phyloP scores from a whole-genome alignment of 2,797 vertebrate species.

The Masticophis lateralis region DNA sequence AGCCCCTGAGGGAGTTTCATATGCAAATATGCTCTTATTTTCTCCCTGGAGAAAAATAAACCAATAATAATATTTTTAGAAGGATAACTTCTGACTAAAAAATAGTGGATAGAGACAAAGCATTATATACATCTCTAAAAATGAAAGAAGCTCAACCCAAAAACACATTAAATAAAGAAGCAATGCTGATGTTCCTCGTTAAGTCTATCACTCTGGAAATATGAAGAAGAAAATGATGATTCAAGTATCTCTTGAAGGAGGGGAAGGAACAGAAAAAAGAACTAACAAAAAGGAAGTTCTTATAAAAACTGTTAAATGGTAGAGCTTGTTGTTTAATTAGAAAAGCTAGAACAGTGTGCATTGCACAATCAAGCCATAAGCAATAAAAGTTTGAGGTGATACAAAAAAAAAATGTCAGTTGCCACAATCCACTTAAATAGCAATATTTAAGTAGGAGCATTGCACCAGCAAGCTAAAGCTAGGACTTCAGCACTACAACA shows the following conservation, averaged over 20 bases:
- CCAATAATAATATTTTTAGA: slow-evolving; percentile 5
- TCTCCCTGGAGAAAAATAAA: neutral
- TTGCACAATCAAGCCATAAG: slow-evolving; percentile 21
- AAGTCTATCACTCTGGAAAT: neutral
- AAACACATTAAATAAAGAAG: slow-evolving; percentile 4
- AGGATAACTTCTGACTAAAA: neutral
- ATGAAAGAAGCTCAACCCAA: slow-evolving; percentile 2
- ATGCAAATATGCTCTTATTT: neutral
- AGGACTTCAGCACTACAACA: neutral
- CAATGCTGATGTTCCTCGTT: neutral
- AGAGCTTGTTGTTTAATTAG: slow-evolving; percentile 35
- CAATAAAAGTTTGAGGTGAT: neutral
- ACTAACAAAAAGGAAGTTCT: slow-evolving; percentile 1
- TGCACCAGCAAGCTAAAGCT: neutral
- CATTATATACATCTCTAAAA: slow-evolving; percentile 15
- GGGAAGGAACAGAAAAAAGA: neutral
- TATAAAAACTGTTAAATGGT: neutral
- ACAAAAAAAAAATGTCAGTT: neutral
- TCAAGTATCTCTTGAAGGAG: neutral
- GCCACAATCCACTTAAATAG: neutral
- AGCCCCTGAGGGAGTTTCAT: slow-evolving; percentile 25
- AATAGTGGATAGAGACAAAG: slow-evolving; percentile 14
- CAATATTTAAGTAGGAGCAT: neutral
- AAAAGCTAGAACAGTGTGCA: slow-evolving; percentile 37
- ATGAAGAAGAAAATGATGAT: neutral